These are phyloP conservation scores for Nyctalus aviator DNA, from an alignment of 2,797 vertebrate species.

Conservation along the genomic window DNA sequence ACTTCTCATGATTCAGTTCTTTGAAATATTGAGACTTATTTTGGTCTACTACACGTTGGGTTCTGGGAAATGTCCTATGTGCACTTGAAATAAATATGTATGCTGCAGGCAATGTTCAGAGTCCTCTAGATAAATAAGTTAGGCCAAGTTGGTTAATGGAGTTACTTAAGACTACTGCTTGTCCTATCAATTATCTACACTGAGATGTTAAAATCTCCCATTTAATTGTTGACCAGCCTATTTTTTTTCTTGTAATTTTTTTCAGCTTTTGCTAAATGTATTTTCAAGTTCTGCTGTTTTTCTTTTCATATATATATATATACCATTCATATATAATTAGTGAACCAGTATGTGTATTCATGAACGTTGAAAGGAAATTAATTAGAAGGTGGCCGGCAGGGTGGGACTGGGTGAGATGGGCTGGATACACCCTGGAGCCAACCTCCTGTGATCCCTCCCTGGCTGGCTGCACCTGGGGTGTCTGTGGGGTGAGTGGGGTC, in stretches of 20 bases:
- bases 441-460: no score
- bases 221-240: neutral
- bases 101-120: neutral
- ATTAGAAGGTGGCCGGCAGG: no score
- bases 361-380: no score
- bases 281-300: neutral
- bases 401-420: no score
- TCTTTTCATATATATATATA: no score
- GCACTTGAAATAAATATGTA: neutral
- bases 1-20: neutral
- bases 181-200: neutral
- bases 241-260: neutral
- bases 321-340: no score
- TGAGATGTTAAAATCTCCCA: neutral
- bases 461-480: no score
- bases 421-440: no score
- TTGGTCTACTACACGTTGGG: neutral
- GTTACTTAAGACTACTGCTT: neutral
- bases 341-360: no score
- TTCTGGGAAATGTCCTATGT: neutral
- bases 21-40: neutral
- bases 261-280: neutral
- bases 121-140: neutral
- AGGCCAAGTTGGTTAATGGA: neutral
- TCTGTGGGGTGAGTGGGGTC: no score